Evolutionary conservation across 2,888 invertebrate species (phyloP), one percentile per base, ranked within the genome.

Genomic region (Trichogramma evanescens): DNA sequence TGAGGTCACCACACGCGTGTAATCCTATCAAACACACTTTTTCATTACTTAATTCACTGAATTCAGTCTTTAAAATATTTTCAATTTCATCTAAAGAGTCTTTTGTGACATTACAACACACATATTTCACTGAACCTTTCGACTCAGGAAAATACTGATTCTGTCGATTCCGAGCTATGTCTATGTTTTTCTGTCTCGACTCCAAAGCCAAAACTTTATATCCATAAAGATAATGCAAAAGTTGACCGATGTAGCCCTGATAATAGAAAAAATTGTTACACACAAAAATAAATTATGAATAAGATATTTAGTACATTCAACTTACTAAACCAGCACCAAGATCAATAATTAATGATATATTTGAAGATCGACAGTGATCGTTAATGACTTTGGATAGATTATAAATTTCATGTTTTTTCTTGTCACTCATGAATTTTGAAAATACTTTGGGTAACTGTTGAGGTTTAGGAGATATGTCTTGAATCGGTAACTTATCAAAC

Each of bases 1-100:
- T 86, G 59, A 91, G 80, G 79, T 91, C 90, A 0, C 88, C 91
- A 70, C 91, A 91, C 5, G 89, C 86, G 72, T 91, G 91, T 6
- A 91, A 80, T 1, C 90, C 91, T 62, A 84, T 79, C 64, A 87
- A 71, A 59, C 82, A 81, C 57, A 79, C 68, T 54, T 71, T 66
- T 45, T 65, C 60, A 10, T 66, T 50, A 13, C 13, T 13, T 13
- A 2, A 13, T 50, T 76, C 69, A 62, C 79, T 70, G 63, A 81
- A 79, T 59, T 81, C 78, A 49, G 80, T 73, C 0, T 72, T 40
- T 46, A 83, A 63, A 67, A 76, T 76, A n/a, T 64, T 62, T 57
- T 77, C 67, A 58, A 87, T 82, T 55, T 75, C 75, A 8, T 68
- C 68, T 10, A 73, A 68, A 0, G 87, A 88, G 45, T 82, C 67